Base-by-base conservation (phyloP, 2,888 invertebrate genomes). In the Heliconius charithonia region DNA sequence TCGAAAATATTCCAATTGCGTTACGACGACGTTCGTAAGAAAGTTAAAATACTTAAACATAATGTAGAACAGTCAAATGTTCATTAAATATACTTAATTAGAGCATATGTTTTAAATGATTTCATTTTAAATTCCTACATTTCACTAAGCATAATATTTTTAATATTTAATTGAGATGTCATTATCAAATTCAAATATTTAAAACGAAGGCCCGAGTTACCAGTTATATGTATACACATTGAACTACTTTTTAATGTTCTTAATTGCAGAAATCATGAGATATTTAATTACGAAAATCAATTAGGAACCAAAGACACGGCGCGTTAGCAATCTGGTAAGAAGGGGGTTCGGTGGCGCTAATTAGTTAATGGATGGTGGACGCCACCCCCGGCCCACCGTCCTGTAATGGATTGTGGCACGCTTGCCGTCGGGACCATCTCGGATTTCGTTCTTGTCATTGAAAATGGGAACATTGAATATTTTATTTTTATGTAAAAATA, bases 361-460 rank as follows among this genome's bases (percentile, higher is more conserved):
- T 95, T 95, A 94, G 90, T 90, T 94, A 94, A 95, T 95, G 94
- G 94, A 91, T 81, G 81, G 81, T 82, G 79, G 86, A 83, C 84
- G 86, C 87, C 86, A 85, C 81, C 84, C 83, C 82, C 84, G 83
- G 82, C 85, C 83, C 82, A 79, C 81, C 72, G 74, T 82, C 82
- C 83, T 84, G 87, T 93, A 94, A 94, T 94, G 94, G 93, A 92
- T 92, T 89, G 91, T 86, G 86, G 91, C 94, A 94, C 94, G 94
- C 94, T 87, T 89, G 86, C 83, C 86, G 84, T 86, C 77, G 83
- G 85, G 84, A 86, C 88, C 89, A 89, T 92, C 92, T 93, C 92
- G 86, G 90, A 90, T 93, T 92, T 90, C 85, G 83, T 80, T 80
- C 74, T 78, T 81, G 78, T 77, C 83, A 81, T 80, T 81, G 78